phyloP scores from a whole-genome alignment of 2,888 invertebrate species.

The Trachelus iudaicus region DNA sequence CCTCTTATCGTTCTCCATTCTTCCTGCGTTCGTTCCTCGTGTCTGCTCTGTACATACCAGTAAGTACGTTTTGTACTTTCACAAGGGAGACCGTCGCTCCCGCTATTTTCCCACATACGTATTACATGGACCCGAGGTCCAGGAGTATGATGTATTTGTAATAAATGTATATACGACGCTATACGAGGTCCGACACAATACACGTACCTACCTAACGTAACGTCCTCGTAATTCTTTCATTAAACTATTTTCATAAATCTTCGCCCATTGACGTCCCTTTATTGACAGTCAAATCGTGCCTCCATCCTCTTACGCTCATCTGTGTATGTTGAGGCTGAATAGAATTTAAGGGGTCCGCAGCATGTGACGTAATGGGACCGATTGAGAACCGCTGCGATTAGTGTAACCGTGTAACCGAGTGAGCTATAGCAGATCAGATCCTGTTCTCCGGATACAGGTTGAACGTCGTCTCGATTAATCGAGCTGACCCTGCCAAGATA shows the following conservation, averaged over 20 bases:
- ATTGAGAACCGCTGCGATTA: constrained; percentile 24
- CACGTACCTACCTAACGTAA: not conserved
- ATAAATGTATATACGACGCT: no score
- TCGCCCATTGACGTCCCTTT: not conserved
- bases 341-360: not conserved
- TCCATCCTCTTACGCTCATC: not conserved
- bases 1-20: not conserved
- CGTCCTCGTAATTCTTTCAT: not conserved
- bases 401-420: constrained; percentile 35
- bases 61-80: not conserved
- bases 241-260: not conserved
- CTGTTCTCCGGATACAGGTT: not conserved
- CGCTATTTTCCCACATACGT: not conserved
- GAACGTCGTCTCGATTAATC: not conserved
- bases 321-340: not conserved
- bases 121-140: not conserved
- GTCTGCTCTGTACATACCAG: not conserved
- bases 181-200: not conserved
- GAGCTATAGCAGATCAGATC: constrained; percentile 11
- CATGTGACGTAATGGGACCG: not conserved
- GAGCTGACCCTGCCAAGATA: not conserved
- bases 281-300: constrained; percentile 8
- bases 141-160: no score
- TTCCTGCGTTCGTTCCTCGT: not conserved
- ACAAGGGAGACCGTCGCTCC: not conserved